Base-by-base conservation (phyloP, 2,797 vertebrate genomes). In the Scleropages formosus region DNA sequence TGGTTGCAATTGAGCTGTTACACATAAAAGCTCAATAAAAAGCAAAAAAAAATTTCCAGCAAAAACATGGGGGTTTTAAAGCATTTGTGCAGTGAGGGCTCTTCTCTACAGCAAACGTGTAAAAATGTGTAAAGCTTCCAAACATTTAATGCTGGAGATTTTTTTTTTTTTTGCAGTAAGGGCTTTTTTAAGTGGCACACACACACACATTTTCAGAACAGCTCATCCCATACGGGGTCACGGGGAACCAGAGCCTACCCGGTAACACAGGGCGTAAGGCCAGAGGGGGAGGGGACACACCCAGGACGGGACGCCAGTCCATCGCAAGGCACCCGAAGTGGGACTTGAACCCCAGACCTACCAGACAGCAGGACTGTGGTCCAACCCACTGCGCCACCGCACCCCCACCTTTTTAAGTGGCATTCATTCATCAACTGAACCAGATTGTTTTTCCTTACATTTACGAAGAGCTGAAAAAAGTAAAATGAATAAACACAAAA, bases 401-500 rank as follows among this genome's bases (percentile, higher is more conserved):
- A n/a, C n/a, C n/a, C n/a, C n/a, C n/a, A n/a, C 27, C 31, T 58
- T 71, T 71, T 56, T 27, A 71, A 71, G 51, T 22, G 58, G 39
- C 26, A 56, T 49, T 51, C 9, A 20, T n/a, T 1, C 15, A 20
- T n/a, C 46, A 26, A 9, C 31, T 26, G 69, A 69, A 69, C 69
- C 46, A 69, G 44, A 24, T 44, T 18, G 68, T 24, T 70, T 70
- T 70, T 47, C 49, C 47, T 49, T 49, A 58, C 22, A 16, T 27
- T 4, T 1, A 1, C 2, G 15, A 49, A 24, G n/a, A 39, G 6
- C 31, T 6, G 31, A 39, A 31, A 39, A 6, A 31, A 6, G 13
- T 70, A 70, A 70, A 53, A 70, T 70, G 53, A 58, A 70, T 56
- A 27, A 56, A 53, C 12, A 47, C 13, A 51, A 27, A 70, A 53